Evolutionary conservation across 1,140 invertebrate species (phyloP), one percentile per base, ranked within the genome.

Genomic region (Zaprionus capensis): DNA sequence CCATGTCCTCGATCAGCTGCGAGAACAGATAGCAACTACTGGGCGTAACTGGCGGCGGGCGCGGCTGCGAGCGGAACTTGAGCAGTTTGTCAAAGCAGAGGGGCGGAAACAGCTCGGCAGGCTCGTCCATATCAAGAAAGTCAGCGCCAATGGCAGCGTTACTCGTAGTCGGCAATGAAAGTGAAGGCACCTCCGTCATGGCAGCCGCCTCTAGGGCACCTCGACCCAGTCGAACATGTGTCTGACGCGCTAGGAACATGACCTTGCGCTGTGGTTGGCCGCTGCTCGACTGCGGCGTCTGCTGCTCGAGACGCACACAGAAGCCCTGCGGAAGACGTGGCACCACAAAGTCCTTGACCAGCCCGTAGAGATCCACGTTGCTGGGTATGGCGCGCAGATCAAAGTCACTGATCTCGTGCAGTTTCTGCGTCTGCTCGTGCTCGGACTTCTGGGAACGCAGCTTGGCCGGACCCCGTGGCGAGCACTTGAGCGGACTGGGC

Each of bases 271-370:
- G 66, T 0, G 66, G 6, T 22, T 36, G 17, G 0, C 76, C 71
- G 3, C 57, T 74, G 17, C 58, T 67, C 15, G 76, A 66, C 4
- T 69, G 61, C 1, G 76, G 86, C 5, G 85, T 84, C 0, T 73
- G 68, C n/a, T 82, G 78, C 66, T 91, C 83, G 9, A 91, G 63
- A 0, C 84, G 86, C 15, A 93, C 82, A 57, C 74, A 80, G 41
- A 93, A 93, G 17, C 92, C 91, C 24, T 92, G 80, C 4, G 92
- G 92, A 65, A 93, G 59, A 1, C 91, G 91, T 0, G 92, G 92
- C 51, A 92, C 82, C 28, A 93, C 82, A 55, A 93, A 92, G 57
- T 93, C 88, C 81, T 91, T 87, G 14, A 93, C 76, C 31, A 93
- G 41, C 0, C 88, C 82, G 46, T 92, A 86, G 17, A 93, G 61